A percentile compares a stretch with the other conserved stretches of the same genome.
phyloP scores from a whole-genome alignment of 2,113 vertebrate species.

The Ginglymostoma cirratum region DNA sequence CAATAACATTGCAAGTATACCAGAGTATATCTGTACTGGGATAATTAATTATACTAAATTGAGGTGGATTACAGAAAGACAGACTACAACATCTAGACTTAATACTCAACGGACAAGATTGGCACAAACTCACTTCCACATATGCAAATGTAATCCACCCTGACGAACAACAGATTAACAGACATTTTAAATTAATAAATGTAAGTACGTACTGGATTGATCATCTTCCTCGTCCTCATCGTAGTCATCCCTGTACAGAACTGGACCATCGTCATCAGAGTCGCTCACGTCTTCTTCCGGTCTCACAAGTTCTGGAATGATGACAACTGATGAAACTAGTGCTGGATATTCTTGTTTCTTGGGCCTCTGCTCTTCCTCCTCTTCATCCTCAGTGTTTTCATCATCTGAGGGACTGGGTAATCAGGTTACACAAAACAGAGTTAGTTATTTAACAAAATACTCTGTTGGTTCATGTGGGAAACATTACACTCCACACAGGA shows the following conservation, averaged over 20 bases:
- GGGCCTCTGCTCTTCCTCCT: slow-evolving; percentile 58
- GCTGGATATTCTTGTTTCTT: slow-evolving; percentile 63
- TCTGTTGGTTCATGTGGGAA: neutral
- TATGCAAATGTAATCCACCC: neutral
- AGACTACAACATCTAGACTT: neutral
- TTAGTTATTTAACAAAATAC: neutral
- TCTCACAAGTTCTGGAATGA: slow-evolving; percentile 63
- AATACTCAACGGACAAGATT: neutral
- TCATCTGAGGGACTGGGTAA: slow-evolving; percentile 69
- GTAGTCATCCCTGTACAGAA: slow-evolving; percentile 78
- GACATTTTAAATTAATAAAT: neutral
- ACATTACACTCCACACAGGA: neutral
- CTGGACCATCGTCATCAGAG: slow-evolving; percentile 86
- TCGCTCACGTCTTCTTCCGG: slow-evolving; percentile 67
- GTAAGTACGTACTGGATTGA: slow-evolving; percentile 54
- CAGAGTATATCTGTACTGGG: neutral
- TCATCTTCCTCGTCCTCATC: slow-evolving; percentile 82
- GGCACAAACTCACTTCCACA: neutral
- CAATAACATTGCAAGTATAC: neutral
- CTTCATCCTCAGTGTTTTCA: slow-evolving; percentile 77
- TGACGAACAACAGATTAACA: neutral
- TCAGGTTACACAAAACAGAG: neutral
- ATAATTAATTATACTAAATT: neutral
- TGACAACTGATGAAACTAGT: slow-evolving; percentile 61
- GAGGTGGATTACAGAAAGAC: neutral